Evolutionary conservation across 2,888 invertebrate species (phyloP), one percentile per base, ranked within the genome.

Genomic region (Cephus pygmeus): DNA sequence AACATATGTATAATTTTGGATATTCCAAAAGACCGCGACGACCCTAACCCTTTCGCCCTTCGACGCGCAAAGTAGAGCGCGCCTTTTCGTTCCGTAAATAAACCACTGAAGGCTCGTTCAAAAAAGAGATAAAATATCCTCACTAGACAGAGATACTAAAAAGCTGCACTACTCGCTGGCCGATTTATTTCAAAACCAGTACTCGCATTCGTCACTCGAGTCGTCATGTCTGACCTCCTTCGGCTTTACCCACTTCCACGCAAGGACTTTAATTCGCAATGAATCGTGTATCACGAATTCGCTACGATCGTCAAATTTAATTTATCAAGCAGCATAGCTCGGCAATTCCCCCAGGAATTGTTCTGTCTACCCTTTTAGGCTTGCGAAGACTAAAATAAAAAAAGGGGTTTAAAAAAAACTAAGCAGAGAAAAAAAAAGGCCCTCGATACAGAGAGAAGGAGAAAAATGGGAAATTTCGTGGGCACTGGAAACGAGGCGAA

Each of bases 1-100:
- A 56, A 23, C 75, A 80, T 83, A 77, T 82, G 82, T 83, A 77
- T 56, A 71, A 79, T 79, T 79, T 79, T 78, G 75, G 68, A 76
- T 56, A 56, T 56, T 23, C 23, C 23, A 56, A 56, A 56, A 15
- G 56, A 56, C 56, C 56, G 56, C 56, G 56, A 56, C 56, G 23
- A 56, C 56, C 56, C 9, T 9, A 56, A 56, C 56, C 23, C 23
- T 56, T 56, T 56, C 9, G 9, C 56, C 23, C 2, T 23, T 56
- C 2, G 23, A 56, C 23, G 15, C 9, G 23, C 23, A 2, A 56
- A 56, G 23, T 56, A 23, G 15, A 56, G 56, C 56, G 23, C 56
- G 36, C 6, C 56, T 6, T 56, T 23, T 56, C 9, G 9, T 23
- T 9, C 23, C 1, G 23, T 23, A 23, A 56, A 56, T 23, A 56